Conservation (phyloP, 2,888 invertebrate genomes). For the Gastrophysa polygoni region DNA sequence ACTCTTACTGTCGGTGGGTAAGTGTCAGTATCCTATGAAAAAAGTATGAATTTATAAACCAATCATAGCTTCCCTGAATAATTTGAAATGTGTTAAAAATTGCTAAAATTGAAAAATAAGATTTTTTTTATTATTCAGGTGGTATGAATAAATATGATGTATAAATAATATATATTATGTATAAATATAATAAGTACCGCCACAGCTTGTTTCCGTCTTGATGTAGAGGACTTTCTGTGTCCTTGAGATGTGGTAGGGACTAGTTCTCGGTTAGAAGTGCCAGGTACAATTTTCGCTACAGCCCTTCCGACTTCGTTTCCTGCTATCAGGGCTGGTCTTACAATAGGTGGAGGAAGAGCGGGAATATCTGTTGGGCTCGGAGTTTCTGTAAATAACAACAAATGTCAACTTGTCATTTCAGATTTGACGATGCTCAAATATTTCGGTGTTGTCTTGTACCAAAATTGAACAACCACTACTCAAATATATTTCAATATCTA, state of each 20-base stretch:
- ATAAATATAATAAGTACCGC: slow-evolving; percentile 47
- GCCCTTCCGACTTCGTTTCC: slow-evolving; percentile 51
- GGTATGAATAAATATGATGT: no score
- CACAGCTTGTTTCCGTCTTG: slow-evolving; percentile 44
- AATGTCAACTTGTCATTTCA: no score
- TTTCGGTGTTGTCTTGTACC: no score
- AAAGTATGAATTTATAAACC: no score
- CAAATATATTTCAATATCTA: no score
- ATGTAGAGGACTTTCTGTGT: slow-evolving; percentile 39
- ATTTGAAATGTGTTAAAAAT: no score
- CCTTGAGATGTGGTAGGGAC: slow-evolving; percentile 57
- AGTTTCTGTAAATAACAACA: slow-evolving; percentile 28
- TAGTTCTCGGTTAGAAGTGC: slow-evolving; percentile 46
- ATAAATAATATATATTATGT: no score
- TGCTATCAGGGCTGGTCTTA: slow-evolving; percentile 51
- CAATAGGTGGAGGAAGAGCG: slow-evolving; percentile 42
- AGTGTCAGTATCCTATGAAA: slow-evolving; percentile 42
- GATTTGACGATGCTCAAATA: no score
- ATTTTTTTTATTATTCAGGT: no score
- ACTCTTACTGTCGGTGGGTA: slow-evolving; percentile 59
- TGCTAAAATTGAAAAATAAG: no score
- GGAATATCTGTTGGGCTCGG: slow-evolving; percentile 34
- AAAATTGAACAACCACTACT: no score
- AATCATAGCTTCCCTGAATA: no score
- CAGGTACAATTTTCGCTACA: slow-evolving; percentile 15